A percentile compares a stretch with the other conserved stretches of the same genome.
Conservation (phyloP, 2,113 vertebrate genomes). For the Vulpes vulpes region DNA sequence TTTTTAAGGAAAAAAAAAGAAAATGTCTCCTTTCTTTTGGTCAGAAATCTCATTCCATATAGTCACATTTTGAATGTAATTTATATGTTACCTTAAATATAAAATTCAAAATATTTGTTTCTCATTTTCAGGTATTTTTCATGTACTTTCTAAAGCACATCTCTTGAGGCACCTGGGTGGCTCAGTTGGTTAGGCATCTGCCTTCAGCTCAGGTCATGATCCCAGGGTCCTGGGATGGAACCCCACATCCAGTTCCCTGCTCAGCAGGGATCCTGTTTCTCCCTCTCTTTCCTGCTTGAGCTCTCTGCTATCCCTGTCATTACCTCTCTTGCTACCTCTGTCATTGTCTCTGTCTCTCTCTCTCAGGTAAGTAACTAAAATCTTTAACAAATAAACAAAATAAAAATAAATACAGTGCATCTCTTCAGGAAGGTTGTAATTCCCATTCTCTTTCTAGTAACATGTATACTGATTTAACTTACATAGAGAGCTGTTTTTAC, state of each 20-base stretch:
- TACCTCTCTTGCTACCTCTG: too few species aligned
- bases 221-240: too few species aligned
- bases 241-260: too few species aligned
- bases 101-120: slow-evolving; percentile 49
- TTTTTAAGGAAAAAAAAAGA: neutral
- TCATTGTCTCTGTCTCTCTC: too few species aligned
- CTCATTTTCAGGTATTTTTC: slow-evolving; percentile 21
- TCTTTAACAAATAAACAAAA: too few species aligned
- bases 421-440: neutral
- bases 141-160: neutral
- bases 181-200: too few species aligned
- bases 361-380: too few species aligned
- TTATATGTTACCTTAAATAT: slow-evolving; percentile 39
- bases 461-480: slow-evolving; percentile 19
- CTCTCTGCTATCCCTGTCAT: too few species aligned
- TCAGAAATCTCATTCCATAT: slow-evolving; percentile 28
- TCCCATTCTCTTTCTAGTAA: neutral
- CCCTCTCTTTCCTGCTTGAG: too few species aligned
- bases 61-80: slow-evolving; percentile 17
- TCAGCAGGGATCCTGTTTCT: too few species aligned
- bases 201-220: too few species aligned
- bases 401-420: neutral
- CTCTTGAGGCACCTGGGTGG: neutral
- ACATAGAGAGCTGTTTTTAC: neutral
- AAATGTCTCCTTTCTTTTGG: neutral